These are phyloP conservation scores for Saguinus midas DNA, from an alignment of 2,113 vertebrate genomes.

Conservation along the genomic window DNA sequence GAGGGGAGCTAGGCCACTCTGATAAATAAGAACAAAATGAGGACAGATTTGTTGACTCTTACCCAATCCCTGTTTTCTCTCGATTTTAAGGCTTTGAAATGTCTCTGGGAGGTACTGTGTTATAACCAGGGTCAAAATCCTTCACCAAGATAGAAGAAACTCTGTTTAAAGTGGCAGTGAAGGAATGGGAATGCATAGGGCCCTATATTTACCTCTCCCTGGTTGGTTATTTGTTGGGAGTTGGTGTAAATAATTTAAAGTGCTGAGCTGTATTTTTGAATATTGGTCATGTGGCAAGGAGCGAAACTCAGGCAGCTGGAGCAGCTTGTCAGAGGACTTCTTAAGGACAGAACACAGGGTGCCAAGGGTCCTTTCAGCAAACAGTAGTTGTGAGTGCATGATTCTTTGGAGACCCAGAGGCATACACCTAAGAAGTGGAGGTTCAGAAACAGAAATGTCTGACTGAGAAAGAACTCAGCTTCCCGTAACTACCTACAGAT, in stretches of 20 bases:
- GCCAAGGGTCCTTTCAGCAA: not conserved
- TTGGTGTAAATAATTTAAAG: slow-evolving; percentile 53
- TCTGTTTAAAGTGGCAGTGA: not conserved
- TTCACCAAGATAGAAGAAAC: slow-evolving; percentile 26
- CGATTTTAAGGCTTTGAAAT: slow-evolving; percentile 51
- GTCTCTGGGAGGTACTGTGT: slow-evolving; percentile 5
- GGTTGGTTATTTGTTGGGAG: not conserved
- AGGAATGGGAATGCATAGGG: not conserved
- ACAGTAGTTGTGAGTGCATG: not conserved
- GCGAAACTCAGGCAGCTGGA: not conserved
- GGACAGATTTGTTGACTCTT: slow-evolving; percentile 15
- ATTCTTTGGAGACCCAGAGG: not conserved
- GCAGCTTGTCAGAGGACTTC: not conserved
- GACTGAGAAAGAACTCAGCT: not conserved
- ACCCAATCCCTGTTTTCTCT: not conserved
- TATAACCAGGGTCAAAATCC: slow-evolving; percentile 48
- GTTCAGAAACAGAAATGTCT: slow-evolving; percentile 28
- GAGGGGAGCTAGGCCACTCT: not conserved
- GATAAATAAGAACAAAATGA: slow-evolving; percentile 22
- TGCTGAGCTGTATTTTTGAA: not conserved
- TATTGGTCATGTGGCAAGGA: not conserved
- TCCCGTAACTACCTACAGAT: not conserved
- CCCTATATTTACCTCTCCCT: slow-evolving; percentile 48
- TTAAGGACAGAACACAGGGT: not conserved
- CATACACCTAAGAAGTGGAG: not conserved